Percentiles rank a stretch among this genome's conserved stretches.
Evolutionary conservation across 2,888 invertebrate species (phyloP).

Genomic region (Scaptomyza reducta): DNA sequence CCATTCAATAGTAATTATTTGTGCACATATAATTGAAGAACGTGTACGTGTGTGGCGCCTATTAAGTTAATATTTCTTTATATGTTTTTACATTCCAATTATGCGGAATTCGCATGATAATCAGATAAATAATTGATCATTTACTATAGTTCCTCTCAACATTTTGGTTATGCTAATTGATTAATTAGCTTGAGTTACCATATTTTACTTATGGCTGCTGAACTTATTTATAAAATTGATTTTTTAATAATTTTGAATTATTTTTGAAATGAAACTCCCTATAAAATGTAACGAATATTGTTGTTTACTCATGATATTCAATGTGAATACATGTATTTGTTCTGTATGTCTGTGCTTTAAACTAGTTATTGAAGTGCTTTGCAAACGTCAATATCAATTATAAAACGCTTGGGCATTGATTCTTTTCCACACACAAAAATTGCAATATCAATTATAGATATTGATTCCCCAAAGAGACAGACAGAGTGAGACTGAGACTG

Average conservation of each 20-base stretch:
- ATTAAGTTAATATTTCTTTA: background rate
- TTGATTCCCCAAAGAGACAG: background rate
- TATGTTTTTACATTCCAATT: background rate
- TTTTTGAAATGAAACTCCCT: background rate
- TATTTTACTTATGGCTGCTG: too few species aligned
- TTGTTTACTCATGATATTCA: background rate
- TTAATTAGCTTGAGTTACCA: background rate
- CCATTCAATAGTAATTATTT: conserved; percentile 13
- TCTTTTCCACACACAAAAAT: conserved; percentile 12
- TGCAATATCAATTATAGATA: conserved; percentile 52
- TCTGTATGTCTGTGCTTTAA: conserved; percentile 9
- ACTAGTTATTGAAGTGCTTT: conserved; percentile 34
- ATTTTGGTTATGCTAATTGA: background rate
- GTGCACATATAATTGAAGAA: conserved; percentile 7
- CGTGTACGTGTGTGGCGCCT: background rate
- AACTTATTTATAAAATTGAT: too few species aligned
- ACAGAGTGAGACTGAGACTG: background rate
- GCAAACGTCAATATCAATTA: conserved; percentile 58
- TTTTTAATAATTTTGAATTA: too few species aligned
- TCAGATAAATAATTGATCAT: conserved; percentile 1
- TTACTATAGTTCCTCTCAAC: too few species aligned
- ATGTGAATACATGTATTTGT: background rate
- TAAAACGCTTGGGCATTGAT: conserved; percentile 28
- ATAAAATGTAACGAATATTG: background rate
- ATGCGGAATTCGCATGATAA: background rate